Base-by-base conservation (phyloP, 2,888 invertebrate genomes). In the Epinotia nisella region DNA sequence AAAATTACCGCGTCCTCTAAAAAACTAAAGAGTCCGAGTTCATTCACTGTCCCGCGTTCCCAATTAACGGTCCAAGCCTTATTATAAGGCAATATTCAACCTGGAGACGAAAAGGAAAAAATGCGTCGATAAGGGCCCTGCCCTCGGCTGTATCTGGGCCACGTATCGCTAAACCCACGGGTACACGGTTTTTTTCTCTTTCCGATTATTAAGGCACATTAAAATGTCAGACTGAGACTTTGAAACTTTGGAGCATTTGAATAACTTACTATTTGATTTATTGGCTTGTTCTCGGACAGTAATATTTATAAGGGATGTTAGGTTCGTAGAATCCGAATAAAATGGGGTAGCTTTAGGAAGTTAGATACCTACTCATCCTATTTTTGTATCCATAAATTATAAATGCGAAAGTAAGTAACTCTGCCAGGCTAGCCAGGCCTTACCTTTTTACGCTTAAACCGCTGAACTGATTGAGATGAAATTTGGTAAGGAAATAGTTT, bases 151-250 rank as follows among this genome's bases (percentile, higher is more conserved):
- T 91, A 93, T 92, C 91, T 88, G 86, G 81, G 79, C 81, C 83
- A 64, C 69, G 69, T 85, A 86, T 89, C 72, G 91, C 91, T 90
- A 89, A 91, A 93, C 51, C 91, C 90, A 91, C 90, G 90, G 89
- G 87, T 88, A 84, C 86, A 86, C 80, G 81, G 79, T 76, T 79
- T 88, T 90, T 92, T 91, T 89, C 83, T 85, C 81, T 88, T 90
- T 88, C 87, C 86, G 88, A 90, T 92, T 93, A 92, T 92, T 92
- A 92, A 90, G 86, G 89, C 88, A 92, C 91, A 92, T 92, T 92
- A 92, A 92, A 91, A 91, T 88, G 85, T 90, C 85, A 83, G 85
- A 59, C 90, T 85, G 84, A 64, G 87, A 70, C 74, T 81, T 75
- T 82, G 76, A 89, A 92, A 89, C 83, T 85, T 84, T 83, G 21